Percentiles rank a stretch among this genome's conserved stretches.
These are phyloP conservation scores for Bursaphelenchus okinawaensis DNA, from an alignment of 2,888 invertebrate species.

Conservation along the genomic window DNA sequence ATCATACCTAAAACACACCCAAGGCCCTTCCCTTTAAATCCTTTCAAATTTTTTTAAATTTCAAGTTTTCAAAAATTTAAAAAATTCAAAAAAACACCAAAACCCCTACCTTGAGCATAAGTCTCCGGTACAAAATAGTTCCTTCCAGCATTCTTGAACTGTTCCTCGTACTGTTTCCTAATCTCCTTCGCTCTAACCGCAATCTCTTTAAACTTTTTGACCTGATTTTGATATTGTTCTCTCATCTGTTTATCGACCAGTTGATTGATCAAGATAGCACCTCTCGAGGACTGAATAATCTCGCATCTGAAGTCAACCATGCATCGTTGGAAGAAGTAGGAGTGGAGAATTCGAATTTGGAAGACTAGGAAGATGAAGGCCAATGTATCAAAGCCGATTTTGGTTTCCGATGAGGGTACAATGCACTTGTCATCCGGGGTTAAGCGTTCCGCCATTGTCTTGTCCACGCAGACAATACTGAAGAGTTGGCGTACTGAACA, in stretches of 20 bases:
- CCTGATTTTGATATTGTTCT: conserved; percentile 79
- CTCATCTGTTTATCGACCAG: conserved; percentile 80
- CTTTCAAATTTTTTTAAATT: too few species aligned
- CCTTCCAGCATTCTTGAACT: conserved; percentile 4
- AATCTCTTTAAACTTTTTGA: conserved; percentile 80
- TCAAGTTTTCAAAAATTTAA: neutral
- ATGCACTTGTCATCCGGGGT: conserved; percentile 8
- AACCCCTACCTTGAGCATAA: conserved; percentile 44
- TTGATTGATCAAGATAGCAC: conserved; percentile 90
- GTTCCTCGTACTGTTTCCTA: conserved; percentile 40
- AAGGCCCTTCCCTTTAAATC: too few species aligned
- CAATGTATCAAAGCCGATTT: conserved; percentile 86
- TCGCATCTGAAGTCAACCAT: conserved; percentile 92
- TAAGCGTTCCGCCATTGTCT: neutral
- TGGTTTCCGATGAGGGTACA: conserved; percentile 66
- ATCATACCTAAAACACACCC: too few species aligned
- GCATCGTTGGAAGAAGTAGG: conserved; percentile 93
- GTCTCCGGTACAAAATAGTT: conserved; percentile 40
- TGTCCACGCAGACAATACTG: conserved; percentile 76
- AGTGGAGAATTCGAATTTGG: conserved; percentile 83
- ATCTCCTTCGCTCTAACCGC: conserved; percentile 93
- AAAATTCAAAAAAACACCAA: neutral
- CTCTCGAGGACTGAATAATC: conserved; percentile 84
- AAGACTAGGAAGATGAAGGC: conserved; percentile 88
- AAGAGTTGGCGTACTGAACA: conserved; percentile 71